phyloP scores from a whole-genome alignment of 2,113 vertebrate species.

The Tauraco erythrolophus region DNA sequence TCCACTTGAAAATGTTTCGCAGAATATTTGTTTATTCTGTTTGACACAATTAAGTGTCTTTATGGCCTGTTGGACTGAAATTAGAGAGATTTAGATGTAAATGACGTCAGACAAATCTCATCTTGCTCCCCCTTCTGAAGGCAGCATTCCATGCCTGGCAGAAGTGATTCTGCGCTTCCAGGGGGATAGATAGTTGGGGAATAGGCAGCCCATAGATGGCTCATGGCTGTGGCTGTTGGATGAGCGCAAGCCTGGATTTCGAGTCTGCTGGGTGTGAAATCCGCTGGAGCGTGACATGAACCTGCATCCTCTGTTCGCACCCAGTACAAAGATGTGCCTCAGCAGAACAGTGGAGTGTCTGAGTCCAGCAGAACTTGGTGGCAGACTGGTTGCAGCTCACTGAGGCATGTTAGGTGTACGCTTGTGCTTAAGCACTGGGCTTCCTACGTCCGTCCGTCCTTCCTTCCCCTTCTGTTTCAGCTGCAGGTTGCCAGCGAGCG shows the following conservation, averaged over 20 bases:
- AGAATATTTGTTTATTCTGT: neutral
- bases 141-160: neutral
- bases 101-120: accelerated
- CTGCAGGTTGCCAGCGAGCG: neutral
- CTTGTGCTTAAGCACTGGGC: neutral
- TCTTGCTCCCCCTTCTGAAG: neutral
- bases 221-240: accelerated
- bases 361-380: neutral
- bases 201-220: neutral
- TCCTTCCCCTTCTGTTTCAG: neutral
- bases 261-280: neutral
- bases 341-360: neutral
- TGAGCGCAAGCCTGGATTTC: neutral
- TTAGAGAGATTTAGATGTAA: neutral
- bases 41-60: neutral
- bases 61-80: neutral
- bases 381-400: neutral
- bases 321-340: neutral
- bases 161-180: neutral
- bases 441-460: neutral
- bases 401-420: neutral
- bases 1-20: neutral
- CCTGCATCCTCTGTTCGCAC: neutral
- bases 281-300: neutral
- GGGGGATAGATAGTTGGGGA: neutral